phyloP scores from a whole-genome alignment of 2,888 invertebrate genomes.

The Bedellia somnulentella region DNA sequence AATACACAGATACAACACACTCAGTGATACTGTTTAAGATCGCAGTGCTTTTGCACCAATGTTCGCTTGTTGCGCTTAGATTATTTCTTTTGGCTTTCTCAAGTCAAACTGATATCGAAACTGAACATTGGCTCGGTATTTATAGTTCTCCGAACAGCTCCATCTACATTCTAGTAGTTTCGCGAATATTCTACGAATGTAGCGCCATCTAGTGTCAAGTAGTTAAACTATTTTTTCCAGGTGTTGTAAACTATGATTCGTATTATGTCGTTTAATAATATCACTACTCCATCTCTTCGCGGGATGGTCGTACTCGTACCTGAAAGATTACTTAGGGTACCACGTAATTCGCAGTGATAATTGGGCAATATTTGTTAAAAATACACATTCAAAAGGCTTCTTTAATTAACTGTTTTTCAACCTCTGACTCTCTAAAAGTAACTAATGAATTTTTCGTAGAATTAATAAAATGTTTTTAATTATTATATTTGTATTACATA shows the following conservation, averaged over 20 bases:
- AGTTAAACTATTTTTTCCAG: constrained; percentile 13
- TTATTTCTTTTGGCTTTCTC: constrained; percentile 10
- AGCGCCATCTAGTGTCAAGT: constrained; percentile 18
- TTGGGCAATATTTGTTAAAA: background rate
- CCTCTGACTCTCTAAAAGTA: no score
- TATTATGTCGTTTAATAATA: background rate
- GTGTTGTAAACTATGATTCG: background rate
- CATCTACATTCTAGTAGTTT: background rate
- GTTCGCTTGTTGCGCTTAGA: background rate
- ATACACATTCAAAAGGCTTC: background rate
- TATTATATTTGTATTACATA: no score
- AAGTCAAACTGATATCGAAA: no score
- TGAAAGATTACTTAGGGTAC: background rate
- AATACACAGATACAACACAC: background rate
- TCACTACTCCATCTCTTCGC: no score
- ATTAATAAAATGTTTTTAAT: no score
- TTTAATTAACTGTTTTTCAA: background rate
- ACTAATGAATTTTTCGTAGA: no score
- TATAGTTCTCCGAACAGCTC: constrained; percentile 17
- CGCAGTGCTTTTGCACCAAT: constrained; percentile 1
- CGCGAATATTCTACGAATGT: background rate
- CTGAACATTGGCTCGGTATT: no score
- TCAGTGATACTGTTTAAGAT: background rate
- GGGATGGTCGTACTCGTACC: background rate
- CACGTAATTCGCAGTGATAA: background rate